Conservation (phyloP, 92 coral and sea anemone species). For the Umimayanthus chanpuru region DNA sequence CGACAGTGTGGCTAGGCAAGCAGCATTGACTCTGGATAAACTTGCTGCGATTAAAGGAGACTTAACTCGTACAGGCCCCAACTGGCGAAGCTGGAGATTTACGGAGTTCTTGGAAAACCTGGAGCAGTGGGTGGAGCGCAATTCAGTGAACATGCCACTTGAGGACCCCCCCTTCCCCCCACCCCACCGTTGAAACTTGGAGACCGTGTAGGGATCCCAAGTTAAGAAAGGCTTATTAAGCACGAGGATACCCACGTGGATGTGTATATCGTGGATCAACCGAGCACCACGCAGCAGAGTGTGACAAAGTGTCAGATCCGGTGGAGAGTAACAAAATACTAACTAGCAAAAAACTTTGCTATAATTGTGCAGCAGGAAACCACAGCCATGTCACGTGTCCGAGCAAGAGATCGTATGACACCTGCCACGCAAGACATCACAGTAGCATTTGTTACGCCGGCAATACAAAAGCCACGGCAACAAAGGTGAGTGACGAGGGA, state of each 20-base stretch:
- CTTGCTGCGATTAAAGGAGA: constrained; percentile 40
- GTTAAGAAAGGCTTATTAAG: not conserved
- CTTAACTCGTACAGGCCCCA: constrained; percentile 24
- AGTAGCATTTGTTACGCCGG: not conserved
- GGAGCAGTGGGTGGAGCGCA: constrained; percentile 26
- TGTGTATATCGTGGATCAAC: constrained; percentile 36
- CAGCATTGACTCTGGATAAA: constrained; percentile 34
- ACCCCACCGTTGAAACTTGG: not conserved
- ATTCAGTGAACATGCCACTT: not conserved
- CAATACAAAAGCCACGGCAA: constrained; percentile 7
- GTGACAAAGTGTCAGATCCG: constrained; percentile 33
- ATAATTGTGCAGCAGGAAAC: constrained; percentile 25
- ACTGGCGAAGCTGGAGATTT: constrained; percentile 40
- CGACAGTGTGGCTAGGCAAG: constrained; percentile 30
- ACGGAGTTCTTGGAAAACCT: constrained; percentile 4
- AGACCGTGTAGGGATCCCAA: constrained; percentile 4
- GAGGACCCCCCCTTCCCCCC: no score
- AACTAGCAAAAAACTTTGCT: constrained; percentile 45
- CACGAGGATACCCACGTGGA: constrained; percentile 13
- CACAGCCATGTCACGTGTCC: constrained; percentile 26
- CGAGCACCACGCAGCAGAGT: constrained; percentile 36
- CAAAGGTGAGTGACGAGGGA: constrained; percentile 24
- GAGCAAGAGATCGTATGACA: constrained; percentile 32
- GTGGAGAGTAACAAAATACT: constrained; percentile 33
- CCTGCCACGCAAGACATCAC: constrained; percentile 21